These are phyloP conservation scores for Samia ricini DNA, from an alignment of 1,140 invertebrate species.

Conservation along the genomic window DNA sequence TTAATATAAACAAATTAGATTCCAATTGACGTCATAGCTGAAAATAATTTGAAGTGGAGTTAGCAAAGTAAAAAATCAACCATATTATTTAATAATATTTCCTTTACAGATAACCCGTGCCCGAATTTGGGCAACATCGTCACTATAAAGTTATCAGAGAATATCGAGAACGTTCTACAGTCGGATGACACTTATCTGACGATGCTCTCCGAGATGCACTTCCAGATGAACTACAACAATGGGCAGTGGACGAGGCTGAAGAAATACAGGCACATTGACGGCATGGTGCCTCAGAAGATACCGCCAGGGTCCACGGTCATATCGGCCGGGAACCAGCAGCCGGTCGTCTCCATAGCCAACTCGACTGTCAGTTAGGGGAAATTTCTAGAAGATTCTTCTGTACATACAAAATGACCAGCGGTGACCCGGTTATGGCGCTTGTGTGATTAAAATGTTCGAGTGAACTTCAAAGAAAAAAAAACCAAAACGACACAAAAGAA, in stretches of 20 bases:
- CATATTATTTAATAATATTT: no score
- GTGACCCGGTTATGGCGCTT: no score
- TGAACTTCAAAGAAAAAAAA: no score
- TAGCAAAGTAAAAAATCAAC: no score
- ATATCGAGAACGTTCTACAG: constrained; percentile 89
- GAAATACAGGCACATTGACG: constrained; percentile 85
- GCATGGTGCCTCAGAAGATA: constrained; percentile 72
- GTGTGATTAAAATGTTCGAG: no score
- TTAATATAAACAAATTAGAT: no score
- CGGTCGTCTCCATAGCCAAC: constrained; percentile 63
- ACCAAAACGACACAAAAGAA: no score
- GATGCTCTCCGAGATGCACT: constrained; percentile 94
- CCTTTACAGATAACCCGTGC: constrained; percentile 92
- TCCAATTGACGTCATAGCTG: neutral
- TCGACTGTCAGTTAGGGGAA: constrained; percentile 61
- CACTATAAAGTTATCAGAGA: constrained; percentile 94
- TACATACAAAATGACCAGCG: no score
- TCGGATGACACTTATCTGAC: constrained; percentile 85
- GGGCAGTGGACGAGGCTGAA: constrained; percentile 96
- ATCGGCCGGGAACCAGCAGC: constrained; percentile 57
- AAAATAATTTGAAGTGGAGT: neutral
- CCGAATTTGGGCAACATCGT: constrained; percentile 95
- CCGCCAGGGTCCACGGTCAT: constrained; percentile 63
- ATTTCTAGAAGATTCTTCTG: no score
- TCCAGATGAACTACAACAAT: constrained; percentile 98